These are phyloP conservation scores for Azorinus chamasolen DNA, from an alignment of 2,888 invertebrate genomes.

Conservation along the genomic window DNA sequence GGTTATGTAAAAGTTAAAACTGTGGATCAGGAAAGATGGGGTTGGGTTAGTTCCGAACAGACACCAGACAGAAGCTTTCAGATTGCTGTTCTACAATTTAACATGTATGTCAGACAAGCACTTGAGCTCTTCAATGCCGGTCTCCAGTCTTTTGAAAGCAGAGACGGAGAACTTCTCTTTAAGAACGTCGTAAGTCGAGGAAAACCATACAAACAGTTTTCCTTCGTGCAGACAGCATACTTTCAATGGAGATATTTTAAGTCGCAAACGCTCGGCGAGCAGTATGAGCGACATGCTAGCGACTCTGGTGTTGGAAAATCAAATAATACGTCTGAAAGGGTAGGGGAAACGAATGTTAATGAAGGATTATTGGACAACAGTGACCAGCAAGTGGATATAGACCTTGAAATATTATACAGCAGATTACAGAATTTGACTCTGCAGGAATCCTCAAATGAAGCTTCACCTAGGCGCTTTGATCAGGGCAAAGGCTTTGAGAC, in stretches of 20 bases:
- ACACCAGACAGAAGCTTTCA: conserved; percentile 20
- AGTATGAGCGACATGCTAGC: no score
- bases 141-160: neutral
- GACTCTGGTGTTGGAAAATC: no score
- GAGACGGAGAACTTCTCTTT: neutral
- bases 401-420: no score
- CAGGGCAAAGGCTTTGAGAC: neutral
- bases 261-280: no score
- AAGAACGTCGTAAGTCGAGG: conserved; percentile 10
- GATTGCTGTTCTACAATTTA: conserved; percentile 15
- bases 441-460: no score
- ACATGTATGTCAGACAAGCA: conserved; percentile 20
- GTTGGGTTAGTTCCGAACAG: neutral
- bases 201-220: conserved; percentile 25
- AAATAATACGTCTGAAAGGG: no score
- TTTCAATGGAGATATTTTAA: no score
- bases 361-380: no score
- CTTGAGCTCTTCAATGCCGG: conserved; percentile 1
- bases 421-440: no score
- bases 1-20: conserved; percentile 3
- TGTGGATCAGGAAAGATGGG: conserved; percentile 10
- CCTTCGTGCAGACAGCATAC: conserved; percentile 23
- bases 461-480: no score
- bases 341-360: no score
- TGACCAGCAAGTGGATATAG: no score